These are phyloP conservation scores for Drosophila sturtevanti DNA, from an alignment of 1,140 invertebrate species.

Conservation along the genomic window DNA sequence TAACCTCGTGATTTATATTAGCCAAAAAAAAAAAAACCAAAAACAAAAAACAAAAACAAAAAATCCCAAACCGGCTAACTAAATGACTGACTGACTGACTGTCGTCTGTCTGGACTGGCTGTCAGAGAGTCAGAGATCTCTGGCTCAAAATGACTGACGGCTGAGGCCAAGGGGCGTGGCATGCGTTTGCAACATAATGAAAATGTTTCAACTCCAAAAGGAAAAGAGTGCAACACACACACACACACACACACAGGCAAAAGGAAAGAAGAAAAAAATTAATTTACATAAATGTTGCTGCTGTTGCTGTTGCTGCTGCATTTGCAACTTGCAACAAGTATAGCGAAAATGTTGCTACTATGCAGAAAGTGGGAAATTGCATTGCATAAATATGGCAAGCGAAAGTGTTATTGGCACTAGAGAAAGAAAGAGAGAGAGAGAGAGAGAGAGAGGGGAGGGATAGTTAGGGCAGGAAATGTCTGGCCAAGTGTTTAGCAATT, in stretches of 20 bases:
- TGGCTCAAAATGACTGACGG: constrained; percentile 6
- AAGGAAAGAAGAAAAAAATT: constrained; percentile 19
- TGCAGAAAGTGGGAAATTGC: constrained; percentile 76
- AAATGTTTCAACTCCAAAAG: constrained; percentile 38
- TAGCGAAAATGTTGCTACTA: constrained; percentile 10
- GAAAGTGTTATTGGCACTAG: constrained; percentile 37
- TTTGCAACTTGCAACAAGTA: constrained; percentile 17
- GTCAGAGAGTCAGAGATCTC: constrained; percentile 2
- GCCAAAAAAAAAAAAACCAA: constrained; percentile 32
- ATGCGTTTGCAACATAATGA: constrained; percentile 71
- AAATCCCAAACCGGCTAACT: constrained; percentile 54
- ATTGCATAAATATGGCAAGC: constrained; percentile 70
- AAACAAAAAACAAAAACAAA: constrained; percentile 37
- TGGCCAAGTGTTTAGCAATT: constrained; percentile 49
- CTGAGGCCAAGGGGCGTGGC: constrained; percentile 49
- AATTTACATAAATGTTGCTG: constrained; percentile 58
- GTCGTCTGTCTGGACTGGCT: constrained; percentile 11
- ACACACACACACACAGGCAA: background rate
- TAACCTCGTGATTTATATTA: constrained; percentile 74
- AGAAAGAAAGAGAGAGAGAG: no score
- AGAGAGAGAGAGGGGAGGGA: constrained; percentile 17
- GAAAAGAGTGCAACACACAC: constrained; percentile 6
- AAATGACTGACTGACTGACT: constrained; percentile 24
- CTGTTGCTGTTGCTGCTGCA: constrained; percentile 1
- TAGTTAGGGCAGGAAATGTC: constrained; percentile 55